Evolutionary conservation across 2,113 vertebrate genomes (phyloP).

Genomic region (Leptodactylus fuscus): DNA sequence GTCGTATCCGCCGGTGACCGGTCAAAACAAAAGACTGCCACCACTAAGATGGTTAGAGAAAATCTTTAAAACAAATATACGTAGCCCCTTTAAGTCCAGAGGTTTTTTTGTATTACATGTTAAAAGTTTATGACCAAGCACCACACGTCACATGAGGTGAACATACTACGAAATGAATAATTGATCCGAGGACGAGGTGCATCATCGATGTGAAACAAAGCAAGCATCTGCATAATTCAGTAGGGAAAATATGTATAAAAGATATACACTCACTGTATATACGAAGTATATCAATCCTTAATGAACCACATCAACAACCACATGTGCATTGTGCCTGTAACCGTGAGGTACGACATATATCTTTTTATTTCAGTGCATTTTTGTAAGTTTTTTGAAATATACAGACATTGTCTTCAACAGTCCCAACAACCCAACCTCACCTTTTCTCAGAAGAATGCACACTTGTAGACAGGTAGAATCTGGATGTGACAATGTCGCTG

Average conservation of each 20-base stretch:
- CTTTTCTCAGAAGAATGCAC: too few relatives aligned
- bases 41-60: too few relatives aligned
- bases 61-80: too few relatives aligned
- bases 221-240: conserved; percentile 18
- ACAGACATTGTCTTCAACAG: too few relatives aligned
- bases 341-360: neutral
- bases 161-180: conserved; percentile 9
- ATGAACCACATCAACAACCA: neutral
- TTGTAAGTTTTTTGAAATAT: too few relatives aligned
- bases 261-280: neutral
- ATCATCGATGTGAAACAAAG: neutral
- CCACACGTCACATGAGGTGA: neutral
- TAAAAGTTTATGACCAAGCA: neutral
- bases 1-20: too few relatives aligned
- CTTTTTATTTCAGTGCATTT: too few relatives aligned
- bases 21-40: too few relatives aligned
- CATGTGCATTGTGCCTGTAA: neutral
- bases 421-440: too few relatives aligned
- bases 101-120: too few relatives aligned
- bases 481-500: neutral
- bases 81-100: too few relatives aligned
- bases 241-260: conserved; percentile 18
- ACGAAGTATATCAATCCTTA: neutral
- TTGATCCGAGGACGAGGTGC: conserved; percentile 11
- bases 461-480: too few relatives aligned